A percentile compares a stretch with the other conserved stretches of the same genome.
phyloP scores from a whole-genome alignment of 2,113 vertebrate genomes.

The Hippotragus niger region DNA sequence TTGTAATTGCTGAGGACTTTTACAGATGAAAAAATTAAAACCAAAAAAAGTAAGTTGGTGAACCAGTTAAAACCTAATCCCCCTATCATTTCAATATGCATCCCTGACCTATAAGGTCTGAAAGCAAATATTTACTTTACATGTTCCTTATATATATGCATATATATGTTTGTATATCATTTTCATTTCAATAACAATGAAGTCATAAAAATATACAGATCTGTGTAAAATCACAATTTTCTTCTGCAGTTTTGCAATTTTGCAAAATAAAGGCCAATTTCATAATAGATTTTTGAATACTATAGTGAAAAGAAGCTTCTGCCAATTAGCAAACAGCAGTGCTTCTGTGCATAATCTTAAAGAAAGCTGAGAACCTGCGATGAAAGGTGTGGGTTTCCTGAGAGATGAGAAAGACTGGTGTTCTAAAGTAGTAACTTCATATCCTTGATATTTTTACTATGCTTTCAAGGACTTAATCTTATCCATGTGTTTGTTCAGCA shows the following conservation, averaged over 20 bases:
- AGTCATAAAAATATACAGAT: constrained; percentile 27
- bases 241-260: not conserved
- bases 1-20: constrained; percentile 8
- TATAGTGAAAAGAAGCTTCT: not conserved
- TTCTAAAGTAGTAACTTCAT: constrained; percentile 54
- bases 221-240: not conserved
- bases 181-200: constrained; percentile 27
- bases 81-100: constrained; percentile 35
- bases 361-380: not conserved
- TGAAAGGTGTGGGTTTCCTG: constrained; percentile 22
- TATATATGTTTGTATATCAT: not conserved
- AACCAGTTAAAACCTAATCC: constrained; percentile 13
- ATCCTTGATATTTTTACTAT: constrained; percentile 54
- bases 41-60: constrained; percentile 8
- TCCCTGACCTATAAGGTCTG: not conserved
- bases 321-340: constrained; percentile 8
- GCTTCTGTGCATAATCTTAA: constrained; percentile 28
- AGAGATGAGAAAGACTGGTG: constrained; percentile 39
- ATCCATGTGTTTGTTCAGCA: constrained; percentile 50
- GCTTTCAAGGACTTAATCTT: constrained; percentile 63
- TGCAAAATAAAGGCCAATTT: constrained; percentile 19
- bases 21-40: constrained; percentile 35
- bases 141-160: not conserved
- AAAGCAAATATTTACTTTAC: constrained; percentile 1
- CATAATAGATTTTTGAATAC: not conserved